Evolutionary conservation across 1,140 invertebrate genomes (phyloP).

Genomic region (Pogonomyrmex barbatus): DNA sequence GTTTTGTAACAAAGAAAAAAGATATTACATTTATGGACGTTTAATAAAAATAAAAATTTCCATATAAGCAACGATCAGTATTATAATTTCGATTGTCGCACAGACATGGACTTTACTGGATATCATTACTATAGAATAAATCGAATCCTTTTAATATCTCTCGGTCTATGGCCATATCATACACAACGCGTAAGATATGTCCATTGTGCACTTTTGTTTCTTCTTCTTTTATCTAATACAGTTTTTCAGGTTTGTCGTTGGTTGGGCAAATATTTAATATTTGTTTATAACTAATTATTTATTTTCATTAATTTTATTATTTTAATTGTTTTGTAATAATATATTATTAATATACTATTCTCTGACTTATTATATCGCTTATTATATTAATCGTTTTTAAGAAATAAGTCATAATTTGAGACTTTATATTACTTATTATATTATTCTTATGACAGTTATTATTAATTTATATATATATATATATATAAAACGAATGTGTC

Average conservation of each 20-base stretch:
- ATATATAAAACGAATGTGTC: not conserved
- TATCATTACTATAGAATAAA: slow-evolving; percentile 18
- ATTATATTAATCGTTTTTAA: not conserved
- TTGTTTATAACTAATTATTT: not conserved
- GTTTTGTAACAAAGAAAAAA: slow-evolving; percentile 25
- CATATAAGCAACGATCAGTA: not conserved
- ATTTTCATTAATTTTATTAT: not conserved
- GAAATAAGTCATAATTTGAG: not conserved
- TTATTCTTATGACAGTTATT: slow-evolving; percentile 4
- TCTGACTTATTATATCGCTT: not conserved
- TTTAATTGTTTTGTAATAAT: not conserved
- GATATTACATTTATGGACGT: not conserved
- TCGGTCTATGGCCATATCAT: slow-evolving; percentile 44
- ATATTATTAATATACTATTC: not conserved
- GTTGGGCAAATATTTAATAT: not conserved
- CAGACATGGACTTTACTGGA: slow-evolving; percentile 7
- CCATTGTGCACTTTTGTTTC: not conserved
- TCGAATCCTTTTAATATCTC: slow-evolving; percentile 13
- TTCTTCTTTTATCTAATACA: not conserved
- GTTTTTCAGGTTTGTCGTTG: slow-evolving; percentile 41
- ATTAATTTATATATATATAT: slow-evolving; percentile 5
- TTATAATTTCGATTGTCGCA: not conserved
- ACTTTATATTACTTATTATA: not conserved
- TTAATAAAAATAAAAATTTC: not conserved
- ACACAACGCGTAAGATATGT: not conserved